Conservation (phyloP, 2,797 vertebrate species). For the Sardinella longiceps region DNA sequence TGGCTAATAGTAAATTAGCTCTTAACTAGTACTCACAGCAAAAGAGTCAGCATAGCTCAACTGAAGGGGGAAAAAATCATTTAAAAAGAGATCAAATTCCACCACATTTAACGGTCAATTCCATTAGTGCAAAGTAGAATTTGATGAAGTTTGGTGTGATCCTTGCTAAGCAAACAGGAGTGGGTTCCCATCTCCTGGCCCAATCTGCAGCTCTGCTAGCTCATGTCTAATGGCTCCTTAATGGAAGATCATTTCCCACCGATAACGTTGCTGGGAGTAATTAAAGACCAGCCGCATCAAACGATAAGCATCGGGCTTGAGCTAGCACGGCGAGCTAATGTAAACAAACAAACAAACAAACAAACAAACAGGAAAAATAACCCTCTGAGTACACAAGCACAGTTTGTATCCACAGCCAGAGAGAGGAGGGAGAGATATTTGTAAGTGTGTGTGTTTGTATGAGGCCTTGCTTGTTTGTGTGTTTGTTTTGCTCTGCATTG, state of each 20-base stretch:
- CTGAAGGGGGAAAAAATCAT: not conserved
- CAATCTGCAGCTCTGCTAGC: not conserved
- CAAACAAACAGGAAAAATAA: not conserved
- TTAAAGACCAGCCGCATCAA: conserved; percentile 1
- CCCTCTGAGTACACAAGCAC: not conserved
- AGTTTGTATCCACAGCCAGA: not conserved
- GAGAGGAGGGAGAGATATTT: not conserved
- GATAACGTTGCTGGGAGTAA: conserved; percentile 10
- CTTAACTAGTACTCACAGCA: not conserved
- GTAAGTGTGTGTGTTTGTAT: not conserved
- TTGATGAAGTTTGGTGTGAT: not conserved
- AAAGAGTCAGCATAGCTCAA: not conserved
- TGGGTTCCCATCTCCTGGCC: not conserved
- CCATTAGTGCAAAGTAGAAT: not conserved
- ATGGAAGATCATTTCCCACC: conserved; percentile 16
- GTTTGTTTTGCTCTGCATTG: not conserved
- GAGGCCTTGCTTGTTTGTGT: not conserved
- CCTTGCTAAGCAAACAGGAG: not conserved
- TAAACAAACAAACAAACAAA: not conserved
- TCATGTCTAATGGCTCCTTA: conserved; percentile 21
- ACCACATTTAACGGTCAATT: not conserved
- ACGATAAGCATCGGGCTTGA: not conserved
- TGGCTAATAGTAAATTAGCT: not conserved
- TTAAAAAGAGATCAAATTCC: not conserved
- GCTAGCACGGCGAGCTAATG: not conserved